Evolutionary conservation across 2,797 vertebrate species (phyloP).

Genomic region (Phaenicophaeus curvirostris): DNA sequence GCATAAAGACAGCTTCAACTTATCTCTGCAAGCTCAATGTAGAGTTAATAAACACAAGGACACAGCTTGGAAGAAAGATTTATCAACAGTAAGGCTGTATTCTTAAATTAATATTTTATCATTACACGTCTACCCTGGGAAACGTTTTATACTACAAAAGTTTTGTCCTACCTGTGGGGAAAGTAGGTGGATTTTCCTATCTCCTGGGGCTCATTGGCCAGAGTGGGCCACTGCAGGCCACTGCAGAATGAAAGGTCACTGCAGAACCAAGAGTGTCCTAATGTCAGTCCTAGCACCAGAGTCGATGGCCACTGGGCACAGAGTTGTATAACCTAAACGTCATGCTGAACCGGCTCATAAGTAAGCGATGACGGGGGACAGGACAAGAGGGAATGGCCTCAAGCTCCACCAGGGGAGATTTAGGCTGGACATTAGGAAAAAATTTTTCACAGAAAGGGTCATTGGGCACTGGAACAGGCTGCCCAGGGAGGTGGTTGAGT

Average conservation of each 20-base stretch:
- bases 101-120: not conserved
- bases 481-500: no score
- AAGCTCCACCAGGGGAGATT: no score
- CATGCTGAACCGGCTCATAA: not conserved
- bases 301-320: not conserved
- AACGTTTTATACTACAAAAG: not conserved
- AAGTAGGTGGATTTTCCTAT: not conserved
- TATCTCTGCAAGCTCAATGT: not conserved
- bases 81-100: not conserved
- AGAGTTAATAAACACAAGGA: not conserved
- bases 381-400: no score
- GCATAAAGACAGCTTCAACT: not conserved
- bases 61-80: not conserved
- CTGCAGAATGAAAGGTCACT: not conserved
- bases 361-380: no score
- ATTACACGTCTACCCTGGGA: not conserved
- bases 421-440: no score
- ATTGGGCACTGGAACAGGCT: no score
- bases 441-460: no score
- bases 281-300: not conserved
- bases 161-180: not conserved
- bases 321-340: not conserved
- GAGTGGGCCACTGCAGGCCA: not conserved
- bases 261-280: not conserved
- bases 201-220: not conserved